These are phyloP conservation scores for Oithona nana DNA, from an alignment of 2,888 invertebrate species.

Conservation along the genomic window DNA sequence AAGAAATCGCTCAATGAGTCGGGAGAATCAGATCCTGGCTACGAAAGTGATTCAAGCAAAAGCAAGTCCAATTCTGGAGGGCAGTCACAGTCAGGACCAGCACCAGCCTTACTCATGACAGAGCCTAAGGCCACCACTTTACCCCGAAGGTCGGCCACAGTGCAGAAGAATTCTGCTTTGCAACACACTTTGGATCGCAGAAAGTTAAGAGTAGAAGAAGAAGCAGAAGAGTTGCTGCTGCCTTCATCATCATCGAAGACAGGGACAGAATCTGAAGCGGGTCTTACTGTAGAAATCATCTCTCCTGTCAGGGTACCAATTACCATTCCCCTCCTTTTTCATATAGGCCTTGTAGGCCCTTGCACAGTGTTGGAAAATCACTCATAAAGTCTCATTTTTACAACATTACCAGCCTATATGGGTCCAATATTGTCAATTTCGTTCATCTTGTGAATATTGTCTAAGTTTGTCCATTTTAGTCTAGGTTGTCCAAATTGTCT, in stretches of 20 bases:
- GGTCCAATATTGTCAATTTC: too few relatives aligned
- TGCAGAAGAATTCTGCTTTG: not conserved
- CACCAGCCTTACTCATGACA: not conserved
- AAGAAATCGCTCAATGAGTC: not conserved
- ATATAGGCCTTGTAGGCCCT: too few relatives aligned
- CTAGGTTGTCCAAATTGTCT: too few relatives aligned
- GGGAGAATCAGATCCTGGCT: conserved; percentile 5
- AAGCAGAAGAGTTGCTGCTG: not conserved
- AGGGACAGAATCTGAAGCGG: not conserved
- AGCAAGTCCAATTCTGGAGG: not conserved
- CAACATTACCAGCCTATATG: too few relatives aligned
- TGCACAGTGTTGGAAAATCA: too few relatives aligned
- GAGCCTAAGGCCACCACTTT: not conserved
- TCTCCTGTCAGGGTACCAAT: not conserved
- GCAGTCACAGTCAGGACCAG: not conserved
- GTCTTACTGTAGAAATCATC: not conserved
- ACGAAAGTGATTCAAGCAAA: not conserved
- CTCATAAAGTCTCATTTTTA: too few relatives aligned
- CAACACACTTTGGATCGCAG: not conserved
- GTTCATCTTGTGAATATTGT: too few relatives aligned
- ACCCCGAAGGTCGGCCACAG: not conserved
- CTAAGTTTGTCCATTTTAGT: too few relatives aligned
- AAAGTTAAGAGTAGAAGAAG: not conserved
- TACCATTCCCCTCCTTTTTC: too few relatives aligned
- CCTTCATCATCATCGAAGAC: too few relatives aligned